These are phyloP conservation scores for Notolabrus celidotus DNA, from an alignment of 2,797 vertebrate genomes.

Conservation along the genomic window DNA sequence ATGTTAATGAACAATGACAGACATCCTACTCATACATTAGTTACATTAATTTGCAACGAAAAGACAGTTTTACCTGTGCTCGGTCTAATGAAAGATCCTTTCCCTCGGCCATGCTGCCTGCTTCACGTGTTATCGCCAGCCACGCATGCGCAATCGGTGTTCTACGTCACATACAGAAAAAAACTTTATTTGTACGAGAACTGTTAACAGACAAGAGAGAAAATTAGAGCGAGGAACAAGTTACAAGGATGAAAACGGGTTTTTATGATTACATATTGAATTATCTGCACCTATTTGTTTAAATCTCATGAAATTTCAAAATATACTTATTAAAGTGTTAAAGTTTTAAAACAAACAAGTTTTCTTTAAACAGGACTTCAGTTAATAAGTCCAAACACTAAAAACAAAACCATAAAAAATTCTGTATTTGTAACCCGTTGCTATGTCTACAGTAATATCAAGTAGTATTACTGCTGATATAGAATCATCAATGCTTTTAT, in stretches of 20 bases:
- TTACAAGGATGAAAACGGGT: no score
- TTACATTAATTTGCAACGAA: fast-evolving
- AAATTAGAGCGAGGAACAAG: no score
- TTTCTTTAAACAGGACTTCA: no score
- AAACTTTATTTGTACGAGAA: conserved; percentile 65
- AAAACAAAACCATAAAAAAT: no score
- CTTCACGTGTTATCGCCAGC: conserved; percentile 54
- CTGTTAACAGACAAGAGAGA: not conserved
- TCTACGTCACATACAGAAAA: conserved; percentile 35
- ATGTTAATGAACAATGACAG: fast-evolving
- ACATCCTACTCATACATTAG: fast-evolving
- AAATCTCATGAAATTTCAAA: no score
- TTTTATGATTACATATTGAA: not conserved
- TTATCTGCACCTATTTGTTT: no score
- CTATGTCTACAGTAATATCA: no score
- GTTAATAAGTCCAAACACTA: no score
- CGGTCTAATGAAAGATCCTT: conserved; percentile 52
- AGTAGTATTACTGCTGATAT: not conserved
- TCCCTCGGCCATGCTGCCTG: conserved; percentile 72
- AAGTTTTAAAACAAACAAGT: no score
- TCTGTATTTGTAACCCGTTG: no score
- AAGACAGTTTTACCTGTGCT: conserved; percentile 63
- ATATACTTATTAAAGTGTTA: no score
- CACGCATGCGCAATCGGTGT: conserved; percentile 62
- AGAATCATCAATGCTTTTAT: no score